These are phyloP conservation scores for Cyphomyrus plagiostoma DNA, from an alignment of 2,113 vertebrate genomes.

Conservation along the genomic window DNA sequence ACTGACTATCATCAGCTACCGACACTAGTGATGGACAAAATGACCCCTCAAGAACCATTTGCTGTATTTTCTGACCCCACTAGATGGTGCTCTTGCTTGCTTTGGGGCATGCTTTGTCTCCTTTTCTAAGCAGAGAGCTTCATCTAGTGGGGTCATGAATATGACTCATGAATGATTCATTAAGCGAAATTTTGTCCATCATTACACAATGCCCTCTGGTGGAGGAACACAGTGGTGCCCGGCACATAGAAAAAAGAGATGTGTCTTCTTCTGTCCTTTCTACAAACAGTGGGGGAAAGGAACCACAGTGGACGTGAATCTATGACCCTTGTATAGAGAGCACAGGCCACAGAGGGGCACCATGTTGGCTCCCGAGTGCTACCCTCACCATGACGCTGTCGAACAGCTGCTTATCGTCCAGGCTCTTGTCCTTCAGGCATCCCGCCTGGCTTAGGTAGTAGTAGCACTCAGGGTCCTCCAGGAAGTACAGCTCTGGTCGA, in stretches of 20 bases:
- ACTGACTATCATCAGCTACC: background rate
- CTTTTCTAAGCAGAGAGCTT: background rate
- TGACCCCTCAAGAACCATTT: background rate
- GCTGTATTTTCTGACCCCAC: background rate
- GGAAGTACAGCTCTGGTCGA: conserved; percentile 65
- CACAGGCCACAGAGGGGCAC: background rate
- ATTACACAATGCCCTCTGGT: background rate
- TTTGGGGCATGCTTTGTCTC: background rate
- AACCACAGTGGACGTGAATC: background rate
- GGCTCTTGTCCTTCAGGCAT: conserved; percentile 67
- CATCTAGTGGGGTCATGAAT: background rate
- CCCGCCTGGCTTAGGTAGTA: conserved; percentile 80
- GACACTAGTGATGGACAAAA: background rate
- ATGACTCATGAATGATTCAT: background rate
- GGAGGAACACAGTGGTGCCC: background rate
- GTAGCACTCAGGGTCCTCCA: conserved; percentile 69
- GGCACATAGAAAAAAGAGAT: background rate
- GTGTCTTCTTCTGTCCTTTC: background rate
- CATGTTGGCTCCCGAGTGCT: background rate
- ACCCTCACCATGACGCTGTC: conserved; percentile 77
- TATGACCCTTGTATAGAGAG: background rate
- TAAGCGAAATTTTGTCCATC: background rate
- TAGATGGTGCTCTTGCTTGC: background rate
- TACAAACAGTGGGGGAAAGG: background rate
- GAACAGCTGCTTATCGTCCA: conserved; percentile 76